Percentiles rank a stretch among this genome's conserved stretches.
Conservation (phyloP, 2,888 invertebrate species). For the Cecidostiba fungosa region DNA sequence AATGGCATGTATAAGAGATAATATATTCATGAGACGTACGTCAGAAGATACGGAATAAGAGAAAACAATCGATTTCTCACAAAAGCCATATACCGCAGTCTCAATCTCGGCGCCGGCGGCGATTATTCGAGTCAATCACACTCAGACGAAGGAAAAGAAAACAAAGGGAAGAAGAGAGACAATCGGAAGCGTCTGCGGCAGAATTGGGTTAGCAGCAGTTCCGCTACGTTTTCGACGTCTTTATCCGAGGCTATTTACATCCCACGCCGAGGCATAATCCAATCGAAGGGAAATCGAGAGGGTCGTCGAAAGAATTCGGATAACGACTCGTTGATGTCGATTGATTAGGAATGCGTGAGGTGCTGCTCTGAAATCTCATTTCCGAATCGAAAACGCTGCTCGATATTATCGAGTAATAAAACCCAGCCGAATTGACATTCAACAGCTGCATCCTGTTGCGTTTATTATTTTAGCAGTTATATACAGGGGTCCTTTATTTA, state of each 20-base stretch:
- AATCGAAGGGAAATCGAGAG: constrained; percentile 48
- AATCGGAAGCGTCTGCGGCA: constrained; percentile 38
- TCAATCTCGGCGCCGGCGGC: background rate
- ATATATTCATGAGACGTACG: background rate
- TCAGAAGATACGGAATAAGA: background rate
- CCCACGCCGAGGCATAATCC: constrained; percentile 32
- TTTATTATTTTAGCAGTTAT: no score
- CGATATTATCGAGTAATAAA: no score
- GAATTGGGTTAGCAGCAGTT: constrained; percentile 39
- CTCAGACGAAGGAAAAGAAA: background rate
- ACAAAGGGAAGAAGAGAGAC: constrained; percentile 19
- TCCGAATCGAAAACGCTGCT: no score
- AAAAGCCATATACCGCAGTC: background rate
- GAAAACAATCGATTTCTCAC: background rate
- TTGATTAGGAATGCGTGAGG: background rate
- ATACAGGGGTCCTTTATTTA: background rate
- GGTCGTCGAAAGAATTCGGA: no score
- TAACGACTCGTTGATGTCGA: background rate
- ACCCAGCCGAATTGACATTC: background rate
- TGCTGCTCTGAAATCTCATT: no score
- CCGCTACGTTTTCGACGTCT: background rate
- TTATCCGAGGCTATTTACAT: constrained; percentile 40
- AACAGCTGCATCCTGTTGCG: no score
- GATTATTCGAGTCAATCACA: constrained; percentile 41
- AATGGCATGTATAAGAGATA: background rate